Evolutionary conservation across 2,888 invertebrate genomes (phyloP), one percentile per base, ranked within the genome.

Genomic region (Xanthia icteritia): DNA sequence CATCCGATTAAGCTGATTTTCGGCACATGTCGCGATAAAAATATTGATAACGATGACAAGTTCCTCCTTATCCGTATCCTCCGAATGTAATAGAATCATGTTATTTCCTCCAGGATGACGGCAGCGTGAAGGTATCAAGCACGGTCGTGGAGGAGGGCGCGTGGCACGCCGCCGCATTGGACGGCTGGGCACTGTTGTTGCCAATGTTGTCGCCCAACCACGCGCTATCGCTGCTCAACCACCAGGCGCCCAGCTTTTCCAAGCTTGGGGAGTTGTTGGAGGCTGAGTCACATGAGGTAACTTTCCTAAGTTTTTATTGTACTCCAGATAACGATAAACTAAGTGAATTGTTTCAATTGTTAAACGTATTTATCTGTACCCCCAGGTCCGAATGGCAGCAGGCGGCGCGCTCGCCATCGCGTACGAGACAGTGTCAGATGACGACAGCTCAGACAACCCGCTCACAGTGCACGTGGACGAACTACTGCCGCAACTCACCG

Each of bases 101-200:
- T n/a, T n/a, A n/a, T 27, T 51, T 51, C 20, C 8, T 17, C 0
- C 96, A 98, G 94, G 98, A 98, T 58, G 98, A 99, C 92, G 98
- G 98, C 85, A 97, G 92, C 67, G 96, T 97, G 83, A 97, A 97
- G 82, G 96, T 96, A 82, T 94, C 95, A 0, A 97, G 98, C 36
- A 96, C 97, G 56, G 97, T 97, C 20, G 98, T 98, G 82, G 96
- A 97, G 65, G 98, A 98, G 69, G 96, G 97, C 78, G 81, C 76
- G 13, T 95, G 99, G 86, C 99, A 99, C 94, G 98, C 98, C 76
- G 98, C 98, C 54, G 99, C 99, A n/a, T 96, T 99, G 77, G 98
- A 98, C 85, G 97, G 99, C 6, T 99, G 99, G 99, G 98, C 98
- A 83, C 97, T 99, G 73, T 97, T 99, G 74, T 95, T 99, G 63